Evolutionary conservation across 2,797 vertebrate genomes (phyloP), one percentile per base, ranked within the genome.

Genomic region (Dendrocincla fuliginosa): DNA sequence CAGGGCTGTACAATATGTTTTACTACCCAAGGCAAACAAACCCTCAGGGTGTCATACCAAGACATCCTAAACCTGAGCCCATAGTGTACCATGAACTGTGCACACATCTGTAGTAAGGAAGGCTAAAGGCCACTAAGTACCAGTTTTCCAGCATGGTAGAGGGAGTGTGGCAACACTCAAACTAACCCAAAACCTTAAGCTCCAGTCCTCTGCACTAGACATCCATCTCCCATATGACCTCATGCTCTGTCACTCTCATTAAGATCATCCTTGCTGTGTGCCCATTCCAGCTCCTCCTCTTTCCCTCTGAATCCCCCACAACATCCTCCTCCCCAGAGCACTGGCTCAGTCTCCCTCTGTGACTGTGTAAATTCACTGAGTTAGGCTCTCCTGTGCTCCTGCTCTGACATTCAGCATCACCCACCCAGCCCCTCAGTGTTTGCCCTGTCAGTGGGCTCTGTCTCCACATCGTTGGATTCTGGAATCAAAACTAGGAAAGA

Each of bases 1-100:
- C 6, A 57, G 22, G 17, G 19, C 16, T 84, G 64, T 23, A 67
- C 74, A 82, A 76, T 44, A 64, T 0, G 1, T 76, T 84, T 93
- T 87, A n/a, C 33, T 65, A 55, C n/a, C 32, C 44, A 88, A 59
- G 56, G n/a, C 47, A 92, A 52, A 69, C 9, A 82, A 86, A 94
- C 6, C 2, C 41, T 73, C 35, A 73, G 86, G 42, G 22, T 68
- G 22, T 52, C 57, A 39, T 47, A 83, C 17, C 23, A 74, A 47
- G 76, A 37, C 19, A 15, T 33, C 61, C 59, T 81, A 63, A 81
- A 69, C 71, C 20, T 13, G 42, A 60, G 56, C 42, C 47, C 19
- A 18, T 5, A 5, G 1, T 7, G 3, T 46, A 7, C 20, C 61
- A 55, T 2, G 3, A 57, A 25, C 50, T 19, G 6, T 25, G n/a